Percentiles rank a stretch among this genome's conserved stretches.
Conservation (phyloP, 2,888 invertebrate species). For the Ophraella communa region DNA sequence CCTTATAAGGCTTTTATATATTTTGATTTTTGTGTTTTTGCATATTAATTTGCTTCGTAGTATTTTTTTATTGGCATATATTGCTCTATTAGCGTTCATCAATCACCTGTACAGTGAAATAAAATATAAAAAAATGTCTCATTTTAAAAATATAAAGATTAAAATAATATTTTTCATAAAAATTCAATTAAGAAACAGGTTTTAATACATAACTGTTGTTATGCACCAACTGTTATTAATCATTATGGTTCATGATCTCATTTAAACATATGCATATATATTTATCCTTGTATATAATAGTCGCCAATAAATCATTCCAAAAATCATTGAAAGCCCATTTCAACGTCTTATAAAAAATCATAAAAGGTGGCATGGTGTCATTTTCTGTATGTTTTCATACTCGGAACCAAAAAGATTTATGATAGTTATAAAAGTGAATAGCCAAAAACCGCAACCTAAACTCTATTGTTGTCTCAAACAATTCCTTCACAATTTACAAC, state of each 20-base stretch:
- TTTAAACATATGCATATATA: neutral
- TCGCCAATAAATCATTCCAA: constrained; percentile 14
- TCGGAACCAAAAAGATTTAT: constrained; percentile 39
- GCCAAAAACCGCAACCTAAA: constrained; percentile 41
- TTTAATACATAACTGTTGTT: neutral
- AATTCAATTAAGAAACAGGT: no score
- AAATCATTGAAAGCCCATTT: constrained; percentile 19
- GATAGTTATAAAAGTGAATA: constrained; percentile 39
- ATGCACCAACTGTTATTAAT: neutral
- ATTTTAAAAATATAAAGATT: no score
- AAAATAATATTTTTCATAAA: no score
- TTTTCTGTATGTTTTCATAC: constrained; percentile 32
- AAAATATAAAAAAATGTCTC: no score
- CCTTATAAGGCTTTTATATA: no score
- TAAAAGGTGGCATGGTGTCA: constrained; percentile 31
- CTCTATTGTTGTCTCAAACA: constrained; percentile 39
- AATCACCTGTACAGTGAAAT: no score
- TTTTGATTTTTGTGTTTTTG: no score
- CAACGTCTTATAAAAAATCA: constrained; percentile 28
- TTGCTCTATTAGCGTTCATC: no score
- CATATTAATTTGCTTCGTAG: no score
- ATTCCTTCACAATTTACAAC: constrained; percentile 41
- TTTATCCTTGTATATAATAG: no score
- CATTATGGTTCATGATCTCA: neutral
- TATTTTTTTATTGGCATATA: no score